Conservation (phyloP, 2,888 invertebrate genomes). For the Carpatolechia fugitivella region DNA sequence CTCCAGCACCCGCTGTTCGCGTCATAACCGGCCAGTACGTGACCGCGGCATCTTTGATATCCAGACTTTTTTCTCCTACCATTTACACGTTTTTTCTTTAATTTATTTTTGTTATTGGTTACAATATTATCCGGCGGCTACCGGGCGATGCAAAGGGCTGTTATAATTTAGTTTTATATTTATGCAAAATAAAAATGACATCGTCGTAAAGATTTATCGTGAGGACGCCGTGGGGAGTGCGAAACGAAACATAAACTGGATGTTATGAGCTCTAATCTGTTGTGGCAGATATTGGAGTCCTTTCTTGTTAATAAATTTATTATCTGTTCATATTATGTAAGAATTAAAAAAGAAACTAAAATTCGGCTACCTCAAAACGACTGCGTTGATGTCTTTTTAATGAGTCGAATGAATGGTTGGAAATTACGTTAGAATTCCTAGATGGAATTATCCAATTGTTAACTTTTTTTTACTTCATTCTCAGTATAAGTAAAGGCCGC, state of each 20-base stretch:
- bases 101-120: slow-evolving; percentile 72
- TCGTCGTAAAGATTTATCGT: slow-evolving; percentile 64
- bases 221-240: slow-evolving; percentile 48
- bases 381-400: slow-evolving; percentile 30
- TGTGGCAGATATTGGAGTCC: slow-evolving; percentile 17
- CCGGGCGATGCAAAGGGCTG: slow-evolving; percentile 69
- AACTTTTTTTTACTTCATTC: slow-evolving; percentile 2
- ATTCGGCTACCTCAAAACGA: slow-evolving; percentile 4
- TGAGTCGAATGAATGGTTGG: slow-evolving; percentile 7
- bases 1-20: slow-evolving; percentile 61
- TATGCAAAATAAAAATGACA: slow-evolving; percentile 76
- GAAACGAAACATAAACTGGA: slow-evolving; percentile 30
- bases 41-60: slow-evolving; percentile 74
- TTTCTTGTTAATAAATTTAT: slow-evolving; percentile 10
- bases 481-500: not conserved
- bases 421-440: slow-evolving; percentile 13
- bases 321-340: slow-evolving; percentile 9
- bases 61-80: slow-evolving; percentile 60
- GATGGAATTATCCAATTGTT: slow-evolving; percentile 9
- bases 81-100: slow-evolving; percentile 59
- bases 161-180: slow-evolving; percentile 77
- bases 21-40: slow-evolving; percentile 73
- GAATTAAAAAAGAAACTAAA: not conserved
- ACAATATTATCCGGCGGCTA: slow-evolving; percentile 75
- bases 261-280: slow-evolving; percentile 32